phyloP scores from a whole-genome alignment of 2,113 vertebrate genomes.

The Pyxicephalus adspersus region DNA sequence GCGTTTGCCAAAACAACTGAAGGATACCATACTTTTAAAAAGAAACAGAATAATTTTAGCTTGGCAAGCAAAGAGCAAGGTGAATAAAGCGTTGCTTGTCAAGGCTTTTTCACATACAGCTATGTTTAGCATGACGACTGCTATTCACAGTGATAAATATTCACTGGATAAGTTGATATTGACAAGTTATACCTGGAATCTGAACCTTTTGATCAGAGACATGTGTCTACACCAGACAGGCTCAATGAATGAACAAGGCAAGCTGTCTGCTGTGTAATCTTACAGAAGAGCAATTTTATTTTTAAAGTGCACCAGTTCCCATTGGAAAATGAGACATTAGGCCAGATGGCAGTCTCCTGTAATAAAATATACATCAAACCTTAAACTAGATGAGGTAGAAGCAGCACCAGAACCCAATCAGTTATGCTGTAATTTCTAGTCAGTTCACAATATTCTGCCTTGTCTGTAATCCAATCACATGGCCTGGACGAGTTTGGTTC shows the following conservation, averaged over 20 bases:
- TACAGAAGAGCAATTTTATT: too few species aligned
- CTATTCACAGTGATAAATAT: conserved; percentile 32
- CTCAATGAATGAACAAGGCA: not conserved
- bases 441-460: too few species aligned
- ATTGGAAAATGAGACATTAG: too few species aligned
- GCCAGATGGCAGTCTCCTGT: too few species aligned
- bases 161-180: conserved; percentile 23
- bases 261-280: too few species aligned
- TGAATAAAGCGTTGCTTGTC: conserved; percentile 23
- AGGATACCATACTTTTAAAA: conserved; percentile 9
- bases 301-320: too few species aligned
- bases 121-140: conserved; percentile 29
- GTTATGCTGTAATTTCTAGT: too few species aligned
- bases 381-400: too few species aligned
- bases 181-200: conserved; percentile 24
- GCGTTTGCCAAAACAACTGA: conserved; percentile 24
- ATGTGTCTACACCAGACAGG: not conserved
- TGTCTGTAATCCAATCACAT: too few species aligned
- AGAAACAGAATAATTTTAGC: conserved; percentile 28
- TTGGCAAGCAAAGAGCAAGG: conserved; percentile 33
- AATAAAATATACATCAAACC: too few species aligned
- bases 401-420: too few species aligned
- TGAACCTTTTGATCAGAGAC: conserved; percentile 15
- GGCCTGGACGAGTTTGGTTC: too few species aligned
- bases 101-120: conserved; percentile 6